Conservation (phyloP, 2,888 invertebrate species). For the Lasioglossum leucozonium region DNA sequence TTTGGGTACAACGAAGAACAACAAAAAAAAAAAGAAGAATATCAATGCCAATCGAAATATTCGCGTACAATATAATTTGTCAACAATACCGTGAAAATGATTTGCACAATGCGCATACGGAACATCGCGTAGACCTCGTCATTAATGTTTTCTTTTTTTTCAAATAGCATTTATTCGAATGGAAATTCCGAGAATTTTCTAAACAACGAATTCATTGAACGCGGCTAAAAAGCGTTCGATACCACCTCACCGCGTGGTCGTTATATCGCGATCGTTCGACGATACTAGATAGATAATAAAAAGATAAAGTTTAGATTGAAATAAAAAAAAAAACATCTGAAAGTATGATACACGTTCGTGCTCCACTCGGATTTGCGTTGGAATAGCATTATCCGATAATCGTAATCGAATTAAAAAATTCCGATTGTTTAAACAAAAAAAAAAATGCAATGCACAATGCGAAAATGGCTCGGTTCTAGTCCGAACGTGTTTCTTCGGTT, state of each 20-base stretch:
- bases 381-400: background rate
- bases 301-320: background rate
- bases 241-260: background rate
- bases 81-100: background rate
- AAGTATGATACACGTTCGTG: background rate
- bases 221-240: background rate
- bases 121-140: background rate
- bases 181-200: background rate
- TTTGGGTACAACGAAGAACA: background rate
- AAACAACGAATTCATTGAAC: background rate
- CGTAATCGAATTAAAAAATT: background rate
- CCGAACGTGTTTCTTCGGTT: too few relatives aligned
- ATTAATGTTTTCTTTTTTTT: background rate
- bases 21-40: background rate
- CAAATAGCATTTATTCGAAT: background rate
- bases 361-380: too few relatives aligned
- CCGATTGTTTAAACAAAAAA: background rate
- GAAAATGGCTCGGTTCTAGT: background rate
- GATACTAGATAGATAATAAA: background rate
- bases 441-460: background rate
- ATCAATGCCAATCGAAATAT: conserved; percentile 3
- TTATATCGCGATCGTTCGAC: background rate
- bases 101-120: background rate
- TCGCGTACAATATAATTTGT: background rate
- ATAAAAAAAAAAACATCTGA: background rate